Evolutionary conservation across 2,888 invertebrate genomes (phyloP).

Genomic region (Drosophila algonquin): DNA sequence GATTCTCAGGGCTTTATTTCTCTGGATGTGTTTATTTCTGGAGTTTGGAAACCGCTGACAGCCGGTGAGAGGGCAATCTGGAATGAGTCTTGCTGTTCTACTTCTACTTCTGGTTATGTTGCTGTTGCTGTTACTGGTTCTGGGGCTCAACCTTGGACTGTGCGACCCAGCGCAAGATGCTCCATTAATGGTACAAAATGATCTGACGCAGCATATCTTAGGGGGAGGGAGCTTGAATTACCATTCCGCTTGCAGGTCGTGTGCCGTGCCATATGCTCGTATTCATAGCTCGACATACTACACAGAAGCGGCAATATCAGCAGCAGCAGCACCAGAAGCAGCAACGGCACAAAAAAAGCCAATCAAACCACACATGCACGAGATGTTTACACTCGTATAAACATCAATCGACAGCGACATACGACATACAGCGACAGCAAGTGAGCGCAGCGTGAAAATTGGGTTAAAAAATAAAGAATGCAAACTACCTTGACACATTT

Average conservation of each 20-base stretch:
- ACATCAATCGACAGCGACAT: not conserved
- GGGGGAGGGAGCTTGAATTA: conserved; percentile 16
- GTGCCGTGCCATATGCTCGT: conserved; percentile 9
- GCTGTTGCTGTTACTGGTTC: not conserved
- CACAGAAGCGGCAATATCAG: not conserved
- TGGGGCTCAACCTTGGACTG: conserved; percentile 47
- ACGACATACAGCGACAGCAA: too few species aligned
- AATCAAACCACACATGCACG: conserved; percentile 7
- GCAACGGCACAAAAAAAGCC: conserved; percentile 17
- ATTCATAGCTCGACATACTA: too few species aligned
- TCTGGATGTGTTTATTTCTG: too few species aligned
- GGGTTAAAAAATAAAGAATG: conserved; percentile 76
- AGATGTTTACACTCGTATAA: not conserved
- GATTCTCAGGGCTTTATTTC: too few species aligned
- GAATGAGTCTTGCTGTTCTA: conserved; percentile 1
- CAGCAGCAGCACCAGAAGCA: not conserved
- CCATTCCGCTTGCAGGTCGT: conserved; percentile 21
- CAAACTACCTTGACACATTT: conserved; percentile 76
- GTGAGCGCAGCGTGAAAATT: conserved; percentile 53
- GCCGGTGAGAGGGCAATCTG: not conserved
- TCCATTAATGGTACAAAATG: conserved; percentile 41
- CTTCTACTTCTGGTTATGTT: too few species aligned
- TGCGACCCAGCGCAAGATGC: conserved; percentile 39
- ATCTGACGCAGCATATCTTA: conserved; percentile 15
- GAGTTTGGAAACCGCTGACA: conserved; percentile 21